phyloP scores from a whole-genome alignment of 2,888 invertebrate species.

The Perdita meconis region DNA sequence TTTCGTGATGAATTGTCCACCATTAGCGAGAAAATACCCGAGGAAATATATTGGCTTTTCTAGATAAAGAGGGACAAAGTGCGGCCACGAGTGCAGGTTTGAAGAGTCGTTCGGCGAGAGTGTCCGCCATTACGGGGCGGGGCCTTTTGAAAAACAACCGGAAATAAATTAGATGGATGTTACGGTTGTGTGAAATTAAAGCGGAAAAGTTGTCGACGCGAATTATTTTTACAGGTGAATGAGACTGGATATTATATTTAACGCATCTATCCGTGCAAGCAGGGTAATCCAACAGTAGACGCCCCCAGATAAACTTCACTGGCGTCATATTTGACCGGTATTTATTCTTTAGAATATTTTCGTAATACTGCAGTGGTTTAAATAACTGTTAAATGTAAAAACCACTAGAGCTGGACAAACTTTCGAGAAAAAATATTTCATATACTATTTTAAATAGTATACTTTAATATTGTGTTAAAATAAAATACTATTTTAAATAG shows the following conservation, averaged over 20 bases:
- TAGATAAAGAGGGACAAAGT: conserved; percentile 8
- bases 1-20: conserved; percentile 50
- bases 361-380: background rate
- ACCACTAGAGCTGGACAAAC: too few species aligned
- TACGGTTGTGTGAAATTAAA: conserved; percentile 5
- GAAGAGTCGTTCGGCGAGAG: background rate
- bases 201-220: conserved; percentile 2
- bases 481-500: too few species aligned
- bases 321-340: background rate
- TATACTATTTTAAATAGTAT: too few species aligned
- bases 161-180: conserved; percentile 25
- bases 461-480: too few species aligned
- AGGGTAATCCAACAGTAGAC: background rate
- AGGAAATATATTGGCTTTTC: conserved; percentile 24
- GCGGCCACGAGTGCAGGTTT: background rate
- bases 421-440: too few species aligned
- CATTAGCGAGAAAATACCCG: conserved; percentile 25
- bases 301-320: background rate
- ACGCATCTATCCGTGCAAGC: background rate
- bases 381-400: background rate
- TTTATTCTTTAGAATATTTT: conserved; percentile 11
- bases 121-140: background rate
- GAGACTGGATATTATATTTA: background rate
- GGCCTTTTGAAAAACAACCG: conserved; percentile 1
- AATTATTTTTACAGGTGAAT: conserved; percentile 19